Evolutionary conservation across 1,140 invertebrate genomes (phyloP).

Genomic region (Andrena cerasifolii): DNA sequence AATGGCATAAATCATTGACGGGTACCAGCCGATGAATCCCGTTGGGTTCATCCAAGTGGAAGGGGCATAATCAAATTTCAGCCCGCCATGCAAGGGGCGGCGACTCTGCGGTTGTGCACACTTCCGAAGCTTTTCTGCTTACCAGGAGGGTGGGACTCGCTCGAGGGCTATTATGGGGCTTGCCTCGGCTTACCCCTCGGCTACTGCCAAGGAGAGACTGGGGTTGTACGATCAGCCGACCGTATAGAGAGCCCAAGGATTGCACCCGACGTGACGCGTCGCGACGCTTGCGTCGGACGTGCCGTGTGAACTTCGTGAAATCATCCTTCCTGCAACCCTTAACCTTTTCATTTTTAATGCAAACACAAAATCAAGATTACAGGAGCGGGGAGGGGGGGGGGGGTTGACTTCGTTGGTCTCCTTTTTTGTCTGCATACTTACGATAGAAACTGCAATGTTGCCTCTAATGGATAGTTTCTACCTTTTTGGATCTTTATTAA

Average conservation of each 20-base stretch:
- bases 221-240: conserved; percentile 24
- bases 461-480: too few relatives aligned
- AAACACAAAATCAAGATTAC: too few relatives aligned
- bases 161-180: conserved; percentile 69
- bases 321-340: neutral
- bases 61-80: conserved; percentile 70
- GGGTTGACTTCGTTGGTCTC: too few relatives aligned
- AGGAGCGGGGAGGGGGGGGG: too few relatives aligned
- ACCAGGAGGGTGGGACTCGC: conserved; percentile 60
- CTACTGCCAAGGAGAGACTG: neutral
- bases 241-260: conserved; percentile 53
- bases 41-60: conserved; percentile 62
- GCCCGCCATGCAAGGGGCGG: conserved; percentile 69
- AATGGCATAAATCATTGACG: conserved; percentile 60
- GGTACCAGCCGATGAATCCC: conserved; percentile 61
- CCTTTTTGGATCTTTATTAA: too few relatives aligned
- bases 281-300: conserved; percentile 10
- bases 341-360: too few relatives aligned
- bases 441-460: too few relatives aligned
- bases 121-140: conserved; percentile 64
- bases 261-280: conserved; percentile 46
- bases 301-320: conserved; percentile 14
- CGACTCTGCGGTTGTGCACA: conserved; percentile 68
- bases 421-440: too few relatives aligned
- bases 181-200: conserved; percentile 44